These are phyloP conservation scores for Naja naja DNA, from an alignment of 2,113 vertebrate genomes.

Conservation along the genomic window DNA sequence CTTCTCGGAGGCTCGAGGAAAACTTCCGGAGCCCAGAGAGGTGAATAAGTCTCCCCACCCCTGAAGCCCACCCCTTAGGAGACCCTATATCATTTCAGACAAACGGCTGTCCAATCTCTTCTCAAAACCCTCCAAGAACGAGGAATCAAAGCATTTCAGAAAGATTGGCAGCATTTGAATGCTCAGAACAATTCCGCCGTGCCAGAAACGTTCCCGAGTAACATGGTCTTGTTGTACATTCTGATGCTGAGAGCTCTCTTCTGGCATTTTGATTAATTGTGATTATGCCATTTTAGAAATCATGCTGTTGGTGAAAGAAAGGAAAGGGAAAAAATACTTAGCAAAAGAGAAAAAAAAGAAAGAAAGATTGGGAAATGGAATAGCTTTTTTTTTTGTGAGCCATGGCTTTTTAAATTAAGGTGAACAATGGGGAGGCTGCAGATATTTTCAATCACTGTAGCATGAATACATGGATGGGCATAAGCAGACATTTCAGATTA, in stretches of 20 bases:
- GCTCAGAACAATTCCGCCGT: neutral
- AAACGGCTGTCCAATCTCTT: neutral
- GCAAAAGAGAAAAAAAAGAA: neutral
- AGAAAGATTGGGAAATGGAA: neutral
- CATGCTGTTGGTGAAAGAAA: neutral
- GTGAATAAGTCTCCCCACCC: too few species aligned
- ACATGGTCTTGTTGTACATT: too few species aligned
- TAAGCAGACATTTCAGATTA: neutral
- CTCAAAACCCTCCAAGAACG: neutral
- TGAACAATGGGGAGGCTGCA: neutral
- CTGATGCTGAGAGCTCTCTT: neutral
- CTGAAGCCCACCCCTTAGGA: too few species aligned
- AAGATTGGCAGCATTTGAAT: too few species aligned
- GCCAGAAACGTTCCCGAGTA: neutral
- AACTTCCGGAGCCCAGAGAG: too few species aligned
- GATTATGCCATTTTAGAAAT: neutral
- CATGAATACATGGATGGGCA: fast-evolving
- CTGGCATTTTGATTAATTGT: fast-evolving
- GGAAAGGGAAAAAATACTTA: neutral
- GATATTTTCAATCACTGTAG: neutral
- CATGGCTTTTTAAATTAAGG: neutral
- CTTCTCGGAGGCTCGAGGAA: too few species aligned
- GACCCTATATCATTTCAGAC: neutral
- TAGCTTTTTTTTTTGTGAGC: too few species aligned
- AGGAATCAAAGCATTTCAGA: neutral